Evolutionary conservation across 2,888 invertebrate genomes (phyloP).

Genomic region (Nudaria mundana): DNA sequence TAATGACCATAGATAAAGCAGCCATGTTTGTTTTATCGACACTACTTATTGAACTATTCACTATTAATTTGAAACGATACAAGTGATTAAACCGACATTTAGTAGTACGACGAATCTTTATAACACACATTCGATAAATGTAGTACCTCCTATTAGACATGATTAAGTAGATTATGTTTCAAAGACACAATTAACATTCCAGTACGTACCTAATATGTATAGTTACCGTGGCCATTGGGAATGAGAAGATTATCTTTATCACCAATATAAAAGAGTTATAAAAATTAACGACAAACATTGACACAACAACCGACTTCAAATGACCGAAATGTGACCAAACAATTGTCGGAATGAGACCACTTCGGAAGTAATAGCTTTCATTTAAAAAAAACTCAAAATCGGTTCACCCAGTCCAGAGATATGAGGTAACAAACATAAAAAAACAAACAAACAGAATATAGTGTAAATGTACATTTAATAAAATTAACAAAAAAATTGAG

Average conservation of each 20-base stretch:
- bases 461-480: too few species aligned
- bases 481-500: too few species aligned
- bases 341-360: too few species aligned
- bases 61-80: conserved; percentile 34
- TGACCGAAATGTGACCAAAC: too few species aligned
- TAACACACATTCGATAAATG: conserved; percentile 6
- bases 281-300: not conserved
- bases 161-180: not conserved
- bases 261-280: not conserved
- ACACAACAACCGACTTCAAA: not conserved
- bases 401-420: too few species aligned
- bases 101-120: conserved; percentile 16
- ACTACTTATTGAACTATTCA: conserved; percentile 39
- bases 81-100: conserved; percentile 33
- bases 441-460: too few species aligned
- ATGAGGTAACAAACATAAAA: too few species aligned
- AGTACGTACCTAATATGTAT: too few species aligned
- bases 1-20: conserved; percentile 30
- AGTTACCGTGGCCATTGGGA: too few species aligned
- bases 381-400: too few species aligned
- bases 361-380: too few species aligned
- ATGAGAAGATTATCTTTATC: too few species aligned
- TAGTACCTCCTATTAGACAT: conserved; percentile 6
- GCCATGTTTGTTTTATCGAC: conserved; percentile 32
- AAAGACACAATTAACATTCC: not conserved